Evolutionary conservation across 2,797 vertebrate species (phyloP), one percentile per base, ranked within the genome.

Genomic region (Phalloptychus januarius): DNA sequence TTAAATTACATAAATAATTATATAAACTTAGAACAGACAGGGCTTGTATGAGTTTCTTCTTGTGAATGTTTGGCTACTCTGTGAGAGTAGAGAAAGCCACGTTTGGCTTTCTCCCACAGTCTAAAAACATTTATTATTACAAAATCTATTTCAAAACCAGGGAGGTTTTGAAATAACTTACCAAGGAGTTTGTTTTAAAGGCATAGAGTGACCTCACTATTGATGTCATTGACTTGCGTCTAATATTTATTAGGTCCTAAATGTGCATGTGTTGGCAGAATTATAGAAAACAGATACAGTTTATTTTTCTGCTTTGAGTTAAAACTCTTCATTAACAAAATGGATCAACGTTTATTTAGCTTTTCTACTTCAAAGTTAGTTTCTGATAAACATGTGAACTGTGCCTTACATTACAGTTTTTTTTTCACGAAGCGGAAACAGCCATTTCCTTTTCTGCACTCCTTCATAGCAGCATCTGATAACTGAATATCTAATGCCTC

Each of bases 381-480:
- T 54, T 54, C 52, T 11, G 10, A n/a, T 12, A 58, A 58, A 28
- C n/a, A 13, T 58, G 31, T 58, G 12, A 16, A 2, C 10, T 11
- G 10, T 8, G 8, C 31, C 5, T 7, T 33, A 33, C 15, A 15
- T 63, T 11, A 54, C 23, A 54, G 7, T 54, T 50, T 50, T 50
- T 23, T 23, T 25, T 25, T 13, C 12, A 56, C n/a, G 52, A 16
- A 61, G 2, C n/a, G n/a, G 20, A 65, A n/a, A 38, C 5, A 77
- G 83, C 76, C 63, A 74, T 82, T 79, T 88, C 86, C 84, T 77
- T 72, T 0, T 0, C 16, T 28, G 58, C 0, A 0, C 36, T 38
- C 23, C 75, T 75, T 58, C 56, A 16, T 71, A 69, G 28, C 7
- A 18, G 56, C 45, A 23, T 45, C 61, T 31, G 11, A 10, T 10